Base-by-base conservation (phyloP, 35 echinoderm and acorn worm species). In the Ophiothrix spiculata region DNA sequence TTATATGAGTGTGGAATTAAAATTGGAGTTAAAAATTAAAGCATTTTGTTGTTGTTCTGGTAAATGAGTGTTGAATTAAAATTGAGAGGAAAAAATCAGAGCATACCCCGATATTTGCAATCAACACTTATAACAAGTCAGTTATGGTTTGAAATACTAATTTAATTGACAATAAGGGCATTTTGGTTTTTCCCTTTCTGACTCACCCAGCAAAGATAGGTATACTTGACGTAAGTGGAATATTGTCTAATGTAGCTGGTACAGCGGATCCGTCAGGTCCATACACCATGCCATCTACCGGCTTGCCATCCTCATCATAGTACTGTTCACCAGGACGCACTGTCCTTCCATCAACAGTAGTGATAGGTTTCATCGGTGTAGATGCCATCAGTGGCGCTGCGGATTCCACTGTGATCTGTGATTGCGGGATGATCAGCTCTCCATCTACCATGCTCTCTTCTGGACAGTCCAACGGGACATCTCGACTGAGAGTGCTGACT, bases 181-280 rank as follows among this genome's bases (percentile, higher is more conserved):
- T n/a, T n/a, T n/a, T n/a, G n/a, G n/a, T n/a, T n/a, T n/a, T n/a
- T n/a, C n/a, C n/a, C n/a, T n/a, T n/a, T n/a, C n/a, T n/a, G n/a
- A n/a, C 89, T 40, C 77, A 92, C 90, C 90, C 90, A 36, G 90
- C 83, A 87, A 87, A 86, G 39, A 92, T 81, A 0, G 90, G 84
- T 63, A 92, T 87, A 33, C 56, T 80, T 69, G 60, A 15, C 40
- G 60, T 87, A 21, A 87, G 14, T 8, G 90, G 79, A 6, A 79
- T 85, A 36, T 92, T 87, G 84, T 92, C 90, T 14, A 87, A 78
- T 0, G 75, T 80, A 35, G 75, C 63, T 0, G 84, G 74, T 41
- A 92, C 41, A 0, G 90, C 84, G 4, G 64, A 56, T 4, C 90
- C 90, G 35, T 92, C 76, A 12, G 49, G 90, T 19, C 90, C 90